Evolutionary conservation across 2,888 invertebrate species (phyloP).

Genomic region (Panzeria rudis): DNA sequence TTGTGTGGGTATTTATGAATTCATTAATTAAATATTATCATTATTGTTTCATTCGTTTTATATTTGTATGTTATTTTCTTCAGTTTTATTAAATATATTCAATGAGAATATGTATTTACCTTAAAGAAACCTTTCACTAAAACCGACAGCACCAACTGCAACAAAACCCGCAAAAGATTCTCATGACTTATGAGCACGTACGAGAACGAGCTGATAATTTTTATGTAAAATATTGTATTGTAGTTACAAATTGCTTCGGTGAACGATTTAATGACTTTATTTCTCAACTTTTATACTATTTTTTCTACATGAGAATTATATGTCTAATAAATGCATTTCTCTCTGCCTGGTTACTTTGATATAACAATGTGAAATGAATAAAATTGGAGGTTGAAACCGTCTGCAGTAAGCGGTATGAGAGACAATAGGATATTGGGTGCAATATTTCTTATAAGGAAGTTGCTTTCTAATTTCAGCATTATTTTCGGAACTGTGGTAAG

Average conservation of each 20-base stretch:
- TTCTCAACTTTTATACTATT: conserved; percentile 48
- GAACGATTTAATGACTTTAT: conserved; percentile 72
- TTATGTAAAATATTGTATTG: conserved; percentile 55
- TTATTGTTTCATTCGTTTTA: conserved; percentile 49
- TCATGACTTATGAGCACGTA: conserved; percentile 82
- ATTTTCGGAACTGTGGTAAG: too few relatives aligned
- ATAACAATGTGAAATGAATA: not conserved
- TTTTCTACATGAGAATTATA: conserved; percentile 12
- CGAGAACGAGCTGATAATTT: conserved; percentile 53
- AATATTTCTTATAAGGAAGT: too few relatives aligned
- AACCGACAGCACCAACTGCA: conserved; percentile 47
- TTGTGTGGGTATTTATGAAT: conserved; percentile 62
- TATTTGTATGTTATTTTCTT: conserved; percentile 24
- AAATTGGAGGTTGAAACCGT: not conserved
- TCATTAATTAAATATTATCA: conserved; percentile 66
- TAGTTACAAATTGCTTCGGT: conserved; percentile 68
- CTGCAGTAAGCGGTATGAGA: conserved; percentile 1
- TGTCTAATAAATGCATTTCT: conserved; percentile 34
- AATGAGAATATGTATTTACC: conserved; percentile 55
- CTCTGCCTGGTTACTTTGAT: not conserved
- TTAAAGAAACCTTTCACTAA: conserved; percentile 65
- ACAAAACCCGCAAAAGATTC: conserved; percentile 74
- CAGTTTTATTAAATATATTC: conserved; percentile 59
- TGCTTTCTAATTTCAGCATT: too few relatives aligned
- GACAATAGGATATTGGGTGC: too few relatives aligned